Base-by-base conservation (phyloP, 23 tunicate genomes). In the Diplosoma virens region DNA sequence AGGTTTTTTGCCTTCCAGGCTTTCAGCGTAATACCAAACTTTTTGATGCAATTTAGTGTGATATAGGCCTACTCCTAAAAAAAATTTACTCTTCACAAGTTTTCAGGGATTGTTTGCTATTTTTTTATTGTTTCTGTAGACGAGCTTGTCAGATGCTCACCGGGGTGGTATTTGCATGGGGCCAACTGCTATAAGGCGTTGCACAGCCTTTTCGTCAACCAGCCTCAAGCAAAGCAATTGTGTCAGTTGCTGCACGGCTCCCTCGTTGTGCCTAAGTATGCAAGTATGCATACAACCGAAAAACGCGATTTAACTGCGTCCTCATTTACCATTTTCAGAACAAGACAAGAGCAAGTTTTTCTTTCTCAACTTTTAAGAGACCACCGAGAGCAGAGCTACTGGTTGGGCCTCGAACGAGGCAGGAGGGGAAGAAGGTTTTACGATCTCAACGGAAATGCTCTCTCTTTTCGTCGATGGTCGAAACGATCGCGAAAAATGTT, bases 241-340 rank as follows among this genome's bases (percentile, higher is more conserved):
- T 90, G 97, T 73, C 0, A 46, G 3, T 30, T 59, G 0, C 46
- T 83, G 25, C 30, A 37, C 41, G 90, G 79, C 27, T 18, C 21
- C 2, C 58, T 84, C 59, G 86, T 74, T 6, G 76, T 79, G 45
- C 97, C 97, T 0, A 79, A 55, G 97, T 90, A 31, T 68, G 83
- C 55, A 53, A 5, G n/a, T n/a, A n/a, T n/a, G n/a, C n/a, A n/a
- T n/a, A n/a, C n/a, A n/a, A n/a, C n/a, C 35, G 11, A 45, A 45
- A 16, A 45, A 11, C 52, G 11, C 14, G 52, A 45, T 45, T n/a
- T n/a, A n/a, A n/a, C n/a, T n/a, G n/a, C n/a, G n/a, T n/a, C n/a
- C n/a, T n/a, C n/a, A n/a, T n/a, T n/a, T n/a, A n/a, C n/a, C 14
- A 7, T 14, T 41, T 41, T 7, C 23, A 55, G 61, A 55, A 34